Evolutionary conservation across 2,113 vertebrate species (phyloP).

Genomic region (Sciurus niger): DNA sequence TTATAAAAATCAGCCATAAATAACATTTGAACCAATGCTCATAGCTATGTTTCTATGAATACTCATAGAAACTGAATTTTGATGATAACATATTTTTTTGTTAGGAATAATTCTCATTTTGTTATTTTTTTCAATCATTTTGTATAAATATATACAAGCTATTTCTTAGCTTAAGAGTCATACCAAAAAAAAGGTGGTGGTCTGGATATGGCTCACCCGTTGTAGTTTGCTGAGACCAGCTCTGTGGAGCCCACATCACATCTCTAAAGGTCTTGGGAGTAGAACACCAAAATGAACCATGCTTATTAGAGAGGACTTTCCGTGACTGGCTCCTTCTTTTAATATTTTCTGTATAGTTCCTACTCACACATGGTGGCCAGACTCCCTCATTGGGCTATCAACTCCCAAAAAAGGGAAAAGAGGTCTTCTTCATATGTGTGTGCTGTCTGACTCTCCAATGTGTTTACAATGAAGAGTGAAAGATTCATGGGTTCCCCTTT

Average conservation of each 20-base stretch:
- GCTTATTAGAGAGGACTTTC: fast-evolving
- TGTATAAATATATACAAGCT: not conserved
- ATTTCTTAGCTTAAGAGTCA: not conserved
- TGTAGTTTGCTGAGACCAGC: not conserved
- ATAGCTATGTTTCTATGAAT: not conserved
- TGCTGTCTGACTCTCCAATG: not conserved
- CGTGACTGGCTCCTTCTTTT: not conserved
- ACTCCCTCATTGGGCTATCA: not conserved
- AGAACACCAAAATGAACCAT: too few species aligned
- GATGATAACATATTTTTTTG: not conserved
- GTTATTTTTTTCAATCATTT: not conserved
- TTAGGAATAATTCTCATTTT: not conserved
- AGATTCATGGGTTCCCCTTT: not conserved
- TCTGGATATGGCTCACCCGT: not conserved
- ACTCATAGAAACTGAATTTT: not conserved
- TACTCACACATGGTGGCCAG: not conserved
- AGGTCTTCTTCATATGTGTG: not conserved
- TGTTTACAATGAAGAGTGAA: not conserved
- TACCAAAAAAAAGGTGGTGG: not conserved
- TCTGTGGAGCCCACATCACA: not conserved
- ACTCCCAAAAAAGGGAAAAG: too few species aligned
- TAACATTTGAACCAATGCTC: not conserved
- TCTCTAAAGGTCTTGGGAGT: not conserved
- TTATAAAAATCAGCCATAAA: not conserved
- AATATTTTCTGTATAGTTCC: not conserved